Base-by-base conservation (phyloP, 1,140 invertebrate species). In the Trachymyrmex cornetzi region DNA sequence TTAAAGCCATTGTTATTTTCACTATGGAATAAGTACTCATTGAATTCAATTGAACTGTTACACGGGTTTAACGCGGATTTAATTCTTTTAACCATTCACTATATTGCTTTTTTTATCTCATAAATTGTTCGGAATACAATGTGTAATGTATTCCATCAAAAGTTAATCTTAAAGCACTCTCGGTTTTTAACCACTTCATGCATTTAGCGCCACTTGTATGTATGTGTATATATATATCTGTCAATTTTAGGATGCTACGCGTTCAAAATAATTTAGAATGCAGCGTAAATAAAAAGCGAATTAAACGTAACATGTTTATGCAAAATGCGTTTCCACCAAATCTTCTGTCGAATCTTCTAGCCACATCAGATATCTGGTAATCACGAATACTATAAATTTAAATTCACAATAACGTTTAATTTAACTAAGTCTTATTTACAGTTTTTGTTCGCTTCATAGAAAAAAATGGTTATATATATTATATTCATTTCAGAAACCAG, bases 401-500 rank as follows among this genome's bases (percentile, higher is more conserved):
- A 91, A 90, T 88, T 89, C 77, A 87, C 85, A 92, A 84, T 89
- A 89, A 90, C 85, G 79, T 93, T 92, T 92, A 91, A 91, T 92
- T 93, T 88, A 93, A 92, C 90, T 94, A 94, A 91, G 87, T 84
- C 86, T 91, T 94, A 94, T 94, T 88, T 94, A 94, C 93, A 94
- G 63, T 27, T 77, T 55, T 84, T 92, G 86, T 91, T 94, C 89
- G 82, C 72, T 84, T 87, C 27, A 82, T 91, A 92, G 63, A 90
- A 92, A 91, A 87, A 88, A 88, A 86, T 90, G 81, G 69, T 77
- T 86, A 87, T 87, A 88, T 53, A 74, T 80, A 59, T 50, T 67
- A 24, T 69, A 69, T 69, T 69, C 19, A 38, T 86, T 77, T 95
- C 91, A 96, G 92, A 96, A 96, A 50, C 96, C 96, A 86, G 97